Conservation (phyloP, 2,888 invertebrate genomes). For the Ligdia adustata region DNA sequence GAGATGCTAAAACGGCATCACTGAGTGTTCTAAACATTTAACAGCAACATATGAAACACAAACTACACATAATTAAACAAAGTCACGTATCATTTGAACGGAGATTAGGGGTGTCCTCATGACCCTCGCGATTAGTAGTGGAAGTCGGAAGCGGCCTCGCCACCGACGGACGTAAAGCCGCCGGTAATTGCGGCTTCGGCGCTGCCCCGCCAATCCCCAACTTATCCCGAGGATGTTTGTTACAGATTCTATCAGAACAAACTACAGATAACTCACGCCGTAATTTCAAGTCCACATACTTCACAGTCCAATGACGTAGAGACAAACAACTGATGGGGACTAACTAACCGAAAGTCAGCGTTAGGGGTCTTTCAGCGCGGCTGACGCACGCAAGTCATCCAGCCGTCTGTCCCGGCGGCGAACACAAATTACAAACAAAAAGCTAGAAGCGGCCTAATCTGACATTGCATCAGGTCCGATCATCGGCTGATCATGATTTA, state of each 20-base stretch:
- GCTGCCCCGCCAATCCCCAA: conserved; percentile 64
- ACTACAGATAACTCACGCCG: conserved; percentile 38
- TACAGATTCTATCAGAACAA: conserved; percentile 53
- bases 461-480: conserved; percentile 76
- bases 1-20: no score
- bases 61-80: conserved; percentile 60
- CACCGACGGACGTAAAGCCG: conserved; percentile 70
- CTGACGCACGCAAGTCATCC: conserved; percentile 69
- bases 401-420: conserved; percentile 73
- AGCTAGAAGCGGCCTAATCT: conserved; percentile 77
- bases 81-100: conserved; percentile 66
- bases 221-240: conserved; percentile 64
- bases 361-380: conserved; percentile 63
- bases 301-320: conserved; percentile 47
- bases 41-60: no score
- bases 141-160: conserved; percentile 52
- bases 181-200: conserved; percentile 75
- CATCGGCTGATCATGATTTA: conserved; percentile 81
- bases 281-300: conserved; percentile 17
- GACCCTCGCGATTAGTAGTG: conserved; percentile 66
- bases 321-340: conserved; percentile 63
- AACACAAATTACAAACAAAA: conserved; percentile 78
- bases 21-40: no score
- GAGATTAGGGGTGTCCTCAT: conserved; percentile 64
- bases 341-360: conserved; percentile 62